Conservation (phyloP, 2,888 invertebrate genomes). For the Auanema freiburgensis region DNA sequence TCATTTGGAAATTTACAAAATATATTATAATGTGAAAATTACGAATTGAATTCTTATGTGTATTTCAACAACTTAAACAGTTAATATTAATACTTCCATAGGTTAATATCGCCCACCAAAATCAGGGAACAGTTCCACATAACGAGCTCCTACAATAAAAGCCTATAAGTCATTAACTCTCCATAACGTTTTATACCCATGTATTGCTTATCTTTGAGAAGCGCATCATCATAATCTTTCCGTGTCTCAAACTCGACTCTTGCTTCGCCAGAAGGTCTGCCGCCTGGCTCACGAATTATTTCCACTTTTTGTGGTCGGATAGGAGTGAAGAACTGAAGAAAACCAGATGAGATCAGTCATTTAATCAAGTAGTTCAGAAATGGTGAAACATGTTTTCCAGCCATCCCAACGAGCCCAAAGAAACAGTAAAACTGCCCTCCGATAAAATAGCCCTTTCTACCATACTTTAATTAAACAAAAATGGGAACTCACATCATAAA, state of each 20-base stretch:
- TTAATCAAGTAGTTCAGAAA: background rate
- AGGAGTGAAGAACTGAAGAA: constrained; percentile 36
- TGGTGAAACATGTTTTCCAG: background rate
- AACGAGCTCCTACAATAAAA: constrained; percentile 26
- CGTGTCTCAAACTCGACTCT: constrained; percentile 25
- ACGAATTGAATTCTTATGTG: too few species aligned
- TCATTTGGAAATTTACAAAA: too few species aligned
- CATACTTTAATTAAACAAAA: background rate
- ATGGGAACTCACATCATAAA: constrained; percentile 30
- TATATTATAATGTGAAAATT: too few species aligned
- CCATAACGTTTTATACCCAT: constrained; percentile 24
- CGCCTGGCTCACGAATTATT: constrained; percentile 31
- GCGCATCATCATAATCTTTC: constrained; percentile 42
- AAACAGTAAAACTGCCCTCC: background rate
- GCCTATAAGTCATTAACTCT: background rate
- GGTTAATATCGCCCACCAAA: background rate
- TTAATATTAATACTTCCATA: too few species aligned
- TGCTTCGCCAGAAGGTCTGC: constrained; percentile 38
- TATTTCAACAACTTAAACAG: too few species aligned
- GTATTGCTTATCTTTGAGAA: constrained; percentile 44
- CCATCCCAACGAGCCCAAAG: background rate
- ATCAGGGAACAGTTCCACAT: constrained; percentile 37
- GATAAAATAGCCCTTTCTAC: background rate
- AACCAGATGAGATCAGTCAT: background rate
- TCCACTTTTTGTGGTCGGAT: constrained; percentile 36